Conservation (phyloP, 53 echinoderm and acorn worm species). For the Echinarachnius parma region DNA sequence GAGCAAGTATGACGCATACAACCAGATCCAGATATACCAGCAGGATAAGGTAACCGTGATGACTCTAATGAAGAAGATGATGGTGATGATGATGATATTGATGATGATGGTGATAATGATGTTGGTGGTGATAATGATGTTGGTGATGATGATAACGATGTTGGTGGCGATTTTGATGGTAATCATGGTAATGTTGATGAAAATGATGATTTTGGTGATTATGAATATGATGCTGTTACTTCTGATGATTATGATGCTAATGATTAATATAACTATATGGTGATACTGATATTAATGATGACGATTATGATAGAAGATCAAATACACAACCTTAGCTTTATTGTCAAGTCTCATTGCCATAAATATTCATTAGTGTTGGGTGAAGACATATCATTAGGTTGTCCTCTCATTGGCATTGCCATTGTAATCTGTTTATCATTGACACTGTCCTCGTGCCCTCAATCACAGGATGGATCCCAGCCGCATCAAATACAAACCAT, state of each 20-base stretch:
- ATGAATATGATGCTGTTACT: neutral
- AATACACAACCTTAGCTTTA: too few relatives aligned
- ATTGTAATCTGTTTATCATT: too few relatives aligned
- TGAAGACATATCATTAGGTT: too few relatives aligned
- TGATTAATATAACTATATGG: neutral
- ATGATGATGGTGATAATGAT: slow-evolving; percentile 25
- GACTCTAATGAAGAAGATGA: slow-evolving; percentile 30
- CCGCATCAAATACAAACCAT: slow-evolving; percentile 48
- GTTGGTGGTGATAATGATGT: slow-evolving; percentile 14
- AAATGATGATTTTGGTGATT: neutral
- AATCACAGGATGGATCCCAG: slow-evolving; percentile 76
- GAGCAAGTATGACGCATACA: too few relatives aligned
- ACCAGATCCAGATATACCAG: too few relatives aligned
- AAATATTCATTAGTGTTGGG: too few relatives aligned
- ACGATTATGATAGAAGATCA: slow-evolving; percentile 20
- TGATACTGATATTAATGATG: slow-evolving; percentile 1
- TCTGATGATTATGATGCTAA: neutral
- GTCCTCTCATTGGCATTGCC: too few relatives aligned
- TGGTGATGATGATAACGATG: slow-evolving; percentile 20
- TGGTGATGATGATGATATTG: slow-evolving; percentile 22
- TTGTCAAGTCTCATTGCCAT: neutral
- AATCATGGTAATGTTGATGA: neutral
- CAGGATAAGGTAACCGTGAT: slow-evolving; percentile 29
- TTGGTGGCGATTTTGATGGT: neutral
- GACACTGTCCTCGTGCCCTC: too few relatives aligned